A percentile compares a stretch with the other conserved stretches of the same genome.
phyloP scores from a whole-genome alignment of 2,113 vertebrate species.

The Engraulis encrasicolus region DNA sequence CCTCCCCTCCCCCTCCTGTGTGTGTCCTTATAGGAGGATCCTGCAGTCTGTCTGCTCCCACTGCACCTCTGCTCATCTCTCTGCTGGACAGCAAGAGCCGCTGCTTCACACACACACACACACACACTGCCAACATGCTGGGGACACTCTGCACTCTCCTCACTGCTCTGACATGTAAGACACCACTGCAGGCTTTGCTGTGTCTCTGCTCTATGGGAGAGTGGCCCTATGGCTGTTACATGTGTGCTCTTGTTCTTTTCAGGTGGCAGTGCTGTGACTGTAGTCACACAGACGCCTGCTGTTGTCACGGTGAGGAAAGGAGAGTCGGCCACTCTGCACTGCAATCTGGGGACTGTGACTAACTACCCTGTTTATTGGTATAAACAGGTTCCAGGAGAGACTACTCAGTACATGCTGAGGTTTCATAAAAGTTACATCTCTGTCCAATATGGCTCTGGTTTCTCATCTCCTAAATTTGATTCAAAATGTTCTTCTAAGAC shows the following conservation, averaged over 20 bases:
- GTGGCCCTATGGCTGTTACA: too few relatives aligned
- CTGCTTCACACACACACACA: conserved; percentile 43
- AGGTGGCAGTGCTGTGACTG: conserved; percentile 53
- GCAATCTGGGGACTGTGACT: not conserved
- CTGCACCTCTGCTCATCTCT: conserved; percentile 47
- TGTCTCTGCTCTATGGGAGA: too few relatives aligned
- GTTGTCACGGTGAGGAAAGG: conserved; percentile 46
- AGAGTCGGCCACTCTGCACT: conserved; percentile 49
- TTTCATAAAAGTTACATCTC: fast-evolving
- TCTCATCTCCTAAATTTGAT: conserved; percentile 57
- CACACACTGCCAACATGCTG: conserved; percentile 63
- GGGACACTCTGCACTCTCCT: conserved; percentile 57
- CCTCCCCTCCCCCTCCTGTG: not conserved
- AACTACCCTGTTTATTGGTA: conserved; percentile 36
- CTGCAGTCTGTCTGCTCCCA: conserved; percentile 47
- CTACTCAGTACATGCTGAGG: conserved; percentile 34
- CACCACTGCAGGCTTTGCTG: not conserved
- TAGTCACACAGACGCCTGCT: conserved; percentile 51
- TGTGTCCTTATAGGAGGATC: conserved; percentile 36
- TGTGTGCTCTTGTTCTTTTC: not conserved
- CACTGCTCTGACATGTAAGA: conserved; percentile 48
- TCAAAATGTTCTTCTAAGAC: conserved; percentile 44
- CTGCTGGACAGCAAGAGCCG: conserved; percentile 41
- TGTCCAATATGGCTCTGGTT: conserved; percentile 41
- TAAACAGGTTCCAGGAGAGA: conserved; percentile 58